These are phyloP conservation scores for Zaprionus capensis DNA, from an alignment of 1,140 invertebrate species.

Conservation along the genomic window DNA sequence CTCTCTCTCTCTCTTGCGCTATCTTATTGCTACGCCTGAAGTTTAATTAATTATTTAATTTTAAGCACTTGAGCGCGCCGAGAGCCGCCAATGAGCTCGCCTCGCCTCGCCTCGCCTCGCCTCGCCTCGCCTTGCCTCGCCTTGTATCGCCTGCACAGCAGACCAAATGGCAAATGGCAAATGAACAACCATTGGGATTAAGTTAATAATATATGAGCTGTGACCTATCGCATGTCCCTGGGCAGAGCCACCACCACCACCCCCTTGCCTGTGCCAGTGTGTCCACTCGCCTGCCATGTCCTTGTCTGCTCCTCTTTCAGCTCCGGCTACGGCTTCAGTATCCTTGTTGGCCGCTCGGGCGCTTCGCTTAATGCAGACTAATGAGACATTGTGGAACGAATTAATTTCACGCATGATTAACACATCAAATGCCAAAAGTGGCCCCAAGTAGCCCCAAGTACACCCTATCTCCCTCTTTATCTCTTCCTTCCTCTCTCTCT, in stretches of 20 bases:
- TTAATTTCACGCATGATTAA: constrained; percentile 84
- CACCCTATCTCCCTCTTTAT: not conserved
- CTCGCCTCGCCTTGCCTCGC: not conserved
- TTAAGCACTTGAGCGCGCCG: constrained; percentile 79
- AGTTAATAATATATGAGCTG: constrained; percentile 82
- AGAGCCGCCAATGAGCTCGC: constrained; percentile 65
- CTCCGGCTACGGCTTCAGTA: constrained; percentile 5
- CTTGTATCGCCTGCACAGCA: not conserved
- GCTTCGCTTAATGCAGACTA: constrained; percentile 79
- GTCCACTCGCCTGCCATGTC: constrained; percentile 44
- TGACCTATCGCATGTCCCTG: constrained; percentile 40
- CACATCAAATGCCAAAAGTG: constrained; percentile 74
- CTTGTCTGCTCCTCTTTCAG: constrained; percentile 2
- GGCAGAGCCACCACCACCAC: not conserved
- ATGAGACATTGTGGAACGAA: constrained; percentile 84
- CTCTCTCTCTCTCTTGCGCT: constrained; percentile 6
- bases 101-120: not conserved
- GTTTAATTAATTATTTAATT: constrained; percentile 83
- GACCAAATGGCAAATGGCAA: constrained; percentile 37
- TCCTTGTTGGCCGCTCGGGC: constrained; percentile 55
- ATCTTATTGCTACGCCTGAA: constrained; percentile 50
- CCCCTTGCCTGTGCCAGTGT: constrained; percentile 1
- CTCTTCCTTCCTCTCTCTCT: not conserved
- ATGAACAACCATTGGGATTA: constrained; percentile 73
- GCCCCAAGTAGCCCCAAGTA: constrained; percentile 2